Base-by-base conservation (phyloP, 2,113 vertebrate genomes). In the Myotis davidii region DNA sequence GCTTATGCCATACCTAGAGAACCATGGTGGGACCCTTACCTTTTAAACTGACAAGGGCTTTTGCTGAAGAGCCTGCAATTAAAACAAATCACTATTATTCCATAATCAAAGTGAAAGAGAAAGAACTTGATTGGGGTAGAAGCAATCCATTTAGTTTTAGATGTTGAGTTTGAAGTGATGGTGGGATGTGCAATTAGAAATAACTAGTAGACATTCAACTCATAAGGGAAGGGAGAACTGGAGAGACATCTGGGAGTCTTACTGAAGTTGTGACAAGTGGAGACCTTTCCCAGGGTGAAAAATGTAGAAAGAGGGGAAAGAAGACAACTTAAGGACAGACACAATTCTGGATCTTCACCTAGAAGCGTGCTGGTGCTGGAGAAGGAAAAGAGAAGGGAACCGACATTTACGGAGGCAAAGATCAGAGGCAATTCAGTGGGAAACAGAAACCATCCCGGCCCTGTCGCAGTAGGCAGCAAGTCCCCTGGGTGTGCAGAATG, bases 21-120 rank as follows among this genome's bases (percentile, higher is more conserved):
- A 96, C 85, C 9, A 91, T 34, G 72, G 70, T 64, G 16, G 25
- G 93, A 97, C 97, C 97, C 98, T 98, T 99, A 99, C 99, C 99
- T 99, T 99, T 99, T 82, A 99, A 98, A 98, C 99, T 99, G 98
- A 99, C 99, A 85, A 99, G 99, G 88, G 99, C 99, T 98, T 99
- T 99, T 97, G 99, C 99, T 91, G 99, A 99, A 97, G 99, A 99
- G 98, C 99, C 99, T 99, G 97, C 52, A 98, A 98, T 94, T 84
- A 88, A 96, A 87, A 97, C 94, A 96, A 97, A 97, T 97, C 52
- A 94, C 74, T 42, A 95, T 94, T 59, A 96, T 95, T 97, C 97
- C 54, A 97, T 70, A 90, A 92, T 90, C 85, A 76, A 79, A 76
- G 5, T 81, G 42, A 95, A 52, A 86, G 34, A 54, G 94, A 79